Conservation (phyloP, 1,140 invertebrate genomes). For the Sycophila sp. region DNA sequence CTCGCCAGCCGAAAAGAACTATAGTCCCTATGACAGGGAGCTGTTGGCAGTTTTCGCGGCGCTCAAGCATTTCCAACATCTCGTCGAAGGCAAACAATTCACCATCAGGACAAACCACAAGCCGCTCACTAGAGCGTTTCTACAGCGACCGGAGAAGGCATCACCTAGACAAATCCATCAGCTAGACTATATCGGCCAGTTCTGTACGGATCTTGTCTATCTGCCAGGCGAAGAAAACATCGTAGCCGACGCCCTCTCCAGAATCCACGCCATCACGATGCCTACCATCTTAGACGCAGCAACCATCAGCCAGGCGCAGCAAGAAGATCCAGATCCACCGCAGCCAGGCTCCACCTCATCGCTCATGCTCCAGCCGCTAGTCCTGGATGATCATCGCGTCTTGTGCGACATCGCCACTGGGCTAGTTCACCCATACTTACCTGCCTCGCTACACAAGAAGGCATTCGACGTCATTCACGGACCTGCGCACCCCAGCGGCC, state of each 20-base stretch:
- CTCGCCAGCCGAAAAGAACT: slow-evolving; percentile 20
- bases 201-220: slow-evolving; percentile 43
- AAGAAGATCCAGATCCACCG: slow-evolving; percentile 25
- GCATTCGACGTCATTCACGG: slow-evolving; percentile 3
- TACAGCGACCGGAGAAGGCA: slow-evolving; percentile 33
- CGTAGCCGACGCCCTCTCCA: slow-evolving; percentile 46
- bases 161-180: slow-evolving; percentile 38
- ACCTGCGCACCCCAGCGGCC: background rate
- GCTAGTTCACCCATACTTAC: background rate
- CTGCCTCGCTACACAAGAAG: background rate
- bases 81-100: slow-evolving; percentile 15
- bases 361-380: background rate
- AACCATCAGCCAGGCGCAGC: slow-evolving; percentile 39
- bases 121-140: slow-evolving; percentile 44
- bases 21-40: slow-evolving; percentile 45
- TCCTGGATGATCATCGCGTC: background rate
- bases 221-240: slow-evolving; percentile 45
- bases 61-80: slow-evolving; percentile 14
- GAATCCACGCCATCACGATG: slow-evolving; percentile 27
- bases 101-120: slow-evolving; percentile 50
- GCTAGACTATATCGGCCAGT: slow-evolving; percentile 47
- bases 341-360: background rate
- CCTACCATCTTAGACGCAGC: slow-evolving; percentile 15
- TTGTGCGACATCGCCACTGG: background rate
- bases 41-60: slow-evolving; percentile 45